Base-by-base conservation (phyloP, 2,113 vertebrate species). In the Onychorhynchus coronatus region DNA sequence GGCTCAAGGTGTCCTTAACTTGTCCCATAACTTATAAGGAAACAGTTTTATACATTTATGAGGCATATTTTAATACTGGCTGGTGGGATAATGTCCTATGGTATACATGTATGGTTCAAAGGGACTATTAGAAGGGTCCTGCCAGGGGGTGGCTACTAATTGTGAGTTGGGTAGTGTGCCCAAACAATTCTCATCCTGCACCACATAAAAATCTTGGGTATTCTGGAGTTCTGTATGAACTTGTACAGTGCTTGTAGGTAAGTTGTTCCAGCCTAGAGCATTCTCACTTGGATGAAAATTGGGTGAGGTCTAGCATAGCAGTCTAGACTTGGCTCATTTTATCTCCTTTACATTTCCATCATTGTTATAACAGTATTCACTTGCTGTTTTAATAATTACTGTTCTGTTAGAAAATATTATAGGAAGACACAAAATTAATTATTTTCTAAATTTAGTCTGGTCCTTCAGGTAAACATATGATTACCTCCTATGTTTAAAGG, bases 221-320 rank as follows among this genome's bases (percentile, higher is more conserved):
- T 62, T 91, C 42, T 72, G n/a, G 22, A 70, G 25, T 66, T 20
- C 23, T 5, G 0, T 66, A 70, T 33, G 9, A 93, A 28, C 2
- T 3, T 41, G 6, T 52, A 33, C 0, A 0, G 22, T 50, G 14
- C 16, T 35, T 71, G 18, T 6, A 53, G 23, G 28, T 31, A 47
- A 63, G 5, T 37, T 93, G 5, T 37, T 94, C 14, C 63, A 88
- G 49, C 31, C 30, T 88, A 76, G 37, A 83, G 9, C 28, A 28
- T 53, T 83, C 20, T 77, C 11, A 46, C n/a, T 53, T 37, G 17
- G 24, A 22, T 63, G 35, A 31, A 85, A 71, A 39, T 55, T 35
- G 6, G 2, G 6, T 52, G 58, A 72, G 16, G 85, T 66, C 19
- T 47, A 67, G 5, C 11, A 35, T 2, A 74, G 5, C 6, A 46